Evolutionary conservation across 2,888 invertebrate species (phyloP).

Genomic region (Noctua janthina): DNA sequence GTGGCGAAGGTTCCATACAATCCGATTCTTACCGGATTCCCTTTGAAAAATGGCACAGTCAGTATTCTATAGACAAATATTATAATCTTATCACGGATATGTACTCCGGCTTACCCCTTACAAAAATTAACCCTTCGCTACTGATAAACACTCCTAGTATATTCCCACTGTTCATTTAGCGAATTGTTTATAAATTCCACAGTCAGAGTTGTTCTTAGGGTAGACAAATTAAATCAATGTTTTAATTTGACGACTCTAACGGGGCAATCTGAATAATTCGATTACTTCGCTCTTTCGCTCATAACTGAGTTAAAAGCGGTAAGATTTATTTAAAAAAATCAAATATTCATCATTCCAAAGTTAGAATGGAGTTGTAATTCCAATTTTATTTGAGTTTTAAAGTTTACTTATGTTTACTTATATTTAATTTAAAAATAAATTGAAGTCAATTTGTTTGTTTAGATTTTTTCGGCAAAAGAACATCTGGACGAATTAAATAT

Average conservation of each 20-base stretch:
- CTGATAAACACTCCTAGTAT: neutral
- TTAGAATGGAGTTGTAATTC: constrained; percentile 57
- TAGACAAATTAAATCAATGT: constrained; percentile 80
- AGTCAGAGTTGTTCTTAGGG: constrained; percentile 63
- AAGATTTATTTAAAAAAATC: constrained; percentile 78
- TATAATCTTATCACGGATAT: too few species aligned
- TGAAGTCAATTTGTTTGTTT: constrained; percentile 51
- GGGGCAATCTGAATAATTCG: constrained; percentile 84
- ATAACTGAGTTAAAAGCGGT: constrained; percentile 75
- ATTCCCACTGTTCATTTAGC: constrained; percentile 23
- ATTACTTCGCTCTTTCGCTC: constrained; percentile 79
- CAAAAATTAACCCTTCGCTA: too few species aligned
- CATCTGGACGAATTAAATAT: constrained; percentile 6
- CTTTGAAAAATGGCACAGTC: too few species aligned
- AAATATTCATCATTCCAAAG: constrained; percentile 76
- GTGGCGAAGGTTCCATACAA: too few species aligned
- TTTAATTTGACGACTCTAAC: constrained; percentile 81
- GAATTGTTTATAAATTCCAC: constrained; percentile 59
- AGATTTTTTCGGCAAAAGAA: constrained; percentile 15
- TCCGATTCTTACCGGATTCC: too few species aligned
- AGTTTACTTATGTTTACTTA: constrained; percentile 45
- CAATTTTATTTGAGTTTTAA: constrained; percentile 63
- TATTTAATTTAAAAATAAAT: constrained; percentile 55
- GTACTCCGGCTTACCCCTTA: too few species aligned
- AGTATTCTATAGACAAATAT: too few species aligned